Evolutionary conservation across 2,113 vertebrate genomes (phyloP), one percentile per base, ranked within the genome.

Genomic region (Desmodus rotundus): DNA sequence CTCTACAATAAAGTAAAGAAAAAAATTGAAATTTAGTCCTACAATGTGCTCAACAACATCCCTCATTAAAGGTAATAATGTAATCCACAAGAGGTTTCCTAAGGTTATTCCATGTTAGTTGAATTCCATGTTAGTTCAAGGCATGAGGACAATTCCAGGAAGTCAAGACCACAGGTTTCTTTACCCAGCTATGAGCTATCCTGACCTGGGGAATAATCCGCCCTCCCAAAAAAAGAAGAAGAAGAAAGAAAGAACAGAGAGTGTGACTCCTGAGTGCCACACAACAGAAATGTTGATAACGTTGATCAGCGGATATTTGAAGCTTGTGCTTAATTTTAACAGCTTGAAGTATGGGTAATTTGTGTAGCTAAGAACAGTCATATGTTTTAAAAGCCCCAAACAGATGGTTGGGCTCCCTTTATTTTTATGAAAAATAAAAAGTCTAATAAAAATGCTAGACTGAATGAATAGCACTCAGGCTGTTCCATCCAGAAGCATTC

Each of bases 311-410:
- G 43, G 47, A 20, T 61, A 88, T 50, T 56, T 92, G 93, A 93
- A 84, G 47, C 45, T 24, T 47, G 56, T 36, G 61, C 50, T 94
- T 41, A n/a, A 70, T 74, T 52, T 63, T 52, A 86, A 19, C 45
- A 77, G 89, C 94, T 87, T 50, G 26, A n/a, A 70, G 45, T 78
- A 58, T 68, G 87, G 50, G 63, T 85, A 73, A 56, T 80, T n/a
- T 50, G 54, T 13, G 14, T 4, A 72, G 38, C 47, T 93, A 86
- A 86, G 65, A 89, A 28, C 31, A 78, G 84, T 28, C 47, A 0
- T 94, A 50, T 86, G 96, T 83, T 87, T 92, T 41, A 56, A 70
- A 80, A 84, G 74, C 61, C 78, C 43, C 80, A 65, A 31, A 26
- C 89, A 97, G 92, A 89, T 68, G 87, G 82, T 19, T n/a, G 73